Evolutionary conservation across 1,140 invertebrate genomes (phyloP).

Genomic region (Hestina assimilis): DNA sequence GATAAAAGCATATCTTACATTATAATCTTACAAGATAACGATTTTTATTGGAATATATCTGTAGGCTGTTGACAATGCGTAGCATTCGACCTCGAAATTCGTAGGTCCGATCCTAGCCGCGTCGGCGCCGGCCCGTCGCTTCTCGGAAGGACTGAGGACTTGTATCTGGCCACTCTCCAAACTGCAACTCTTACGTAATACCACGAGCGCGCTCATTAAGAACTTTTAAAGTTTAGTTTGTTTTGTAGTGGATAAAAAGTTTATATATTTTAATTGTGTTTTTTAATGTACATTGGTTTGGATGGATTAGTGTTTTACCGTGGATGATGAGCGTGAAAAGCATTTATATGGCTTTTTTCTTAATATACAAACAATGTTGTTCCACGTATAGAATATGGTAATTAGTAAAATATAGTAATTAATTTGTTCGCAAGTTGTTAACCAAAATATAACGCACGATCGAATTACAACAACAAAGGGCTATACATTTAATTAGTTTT

Average conservation of each 20-base stretch:
- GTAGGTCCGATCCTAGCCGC: slow-evolving; percentile 2
- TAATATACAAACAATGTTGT: too few relatives aligned
- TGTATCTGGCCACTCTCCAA: slow-evolving; percentile 44
- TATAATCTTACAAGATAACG: too few relatives aligned
- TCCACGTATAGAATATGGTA: too few relatives aligned
- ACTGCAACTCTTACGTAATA: slow-evolving; percentile 43
- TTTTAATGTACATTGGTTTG: not conserved
- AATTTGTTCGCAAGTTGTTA: too few relatives aligned
- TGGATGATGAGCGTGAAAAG: too few relatives aligned
- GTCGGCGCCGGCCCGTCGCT: slow-evolving; percentile 28
- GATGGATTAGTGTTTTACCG: too few relatives aligned
- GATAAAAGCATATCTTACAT: too few relatives aligned
- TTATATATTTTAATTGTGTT: not conserved
- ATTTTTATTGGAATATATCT: too few relatives aligned
- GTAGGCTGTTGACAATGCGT: slow-evolving; percentile 15
- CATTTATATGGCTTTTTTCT: too few relatives aligned
- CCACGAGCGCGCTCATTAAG: slow-evolving; percentile 29
- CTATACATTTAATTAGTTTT: too few relatives aligned
- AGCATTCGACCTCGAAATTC: slow-evolving; percentile 6
- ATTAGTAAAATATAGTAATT: too few relatives aligned
- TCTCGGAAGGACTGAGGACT: slow-evolving; percentile 51
- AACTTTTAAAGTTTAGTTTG: slow-evolving; percentile 20
- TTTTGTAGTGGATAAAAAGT: slow-evolving; percentile 21
- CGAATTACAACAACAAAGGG: not conserved
- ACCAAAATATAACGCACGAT: not conserved